phyloP scores from a whole-genome alignment of 2,888 invertebrate genomes.

The Folsomia manolachei region DNA sequence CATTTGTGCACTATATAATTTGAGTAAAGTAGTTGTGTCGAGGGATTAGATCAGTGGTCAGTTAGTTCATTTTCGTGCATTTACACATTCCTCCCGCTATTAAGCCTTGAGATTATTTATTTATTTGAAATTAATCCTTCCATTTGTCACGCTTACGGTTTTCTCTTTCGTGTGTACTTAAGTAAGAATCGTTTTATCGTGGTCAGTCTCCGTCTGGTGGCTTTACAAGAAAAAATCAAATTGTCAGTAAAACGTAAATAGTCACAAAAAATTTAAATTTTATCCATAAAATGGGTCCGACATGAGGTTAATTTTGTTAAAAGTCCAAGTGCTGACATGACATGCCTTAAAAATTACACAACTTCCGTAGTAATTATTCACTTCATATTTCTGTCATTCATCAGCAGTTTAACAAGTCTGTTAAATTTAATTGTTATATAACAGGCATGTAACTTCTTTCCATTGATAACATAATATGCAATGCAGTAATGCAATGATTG shows the following conservation, averaged over 20 bases:
- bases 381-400: neutral
- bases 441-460: neutral
- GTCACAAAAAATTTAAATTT: neutral
- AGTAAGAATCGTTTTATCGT: neutral
- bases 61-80: neutral
- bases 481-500: too few species aligned
- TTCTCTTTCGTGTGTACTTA: neutral
- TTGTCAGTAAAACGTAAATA: neutral
- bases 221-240: neutral
- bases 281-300: neutral
- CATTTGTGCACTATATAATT: neutral
- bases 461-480: slow-evolving; percentile 1
- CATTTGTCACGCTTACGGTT: neutral
- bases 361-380: neutral
- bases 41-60: too few species aligned
- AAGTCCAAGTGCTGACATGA: neutral
- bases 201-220: neutral
- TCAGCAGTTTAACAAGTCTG: neutral
- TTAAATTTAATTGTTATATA: neutral
- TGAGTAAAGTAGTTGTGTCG: too few species aligned
- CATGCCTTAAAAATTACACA: neutral
- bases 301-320: neutral
- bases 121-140: neutral
- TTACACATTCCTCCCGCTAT: too few species aligned
- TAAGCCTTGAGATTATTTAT: neutral